These are phyloP conservation scores for Perithous albicinctus DNA, from an alignment of 2,888 invertebrate genomes.

Conservation along the genomic window DNA sequence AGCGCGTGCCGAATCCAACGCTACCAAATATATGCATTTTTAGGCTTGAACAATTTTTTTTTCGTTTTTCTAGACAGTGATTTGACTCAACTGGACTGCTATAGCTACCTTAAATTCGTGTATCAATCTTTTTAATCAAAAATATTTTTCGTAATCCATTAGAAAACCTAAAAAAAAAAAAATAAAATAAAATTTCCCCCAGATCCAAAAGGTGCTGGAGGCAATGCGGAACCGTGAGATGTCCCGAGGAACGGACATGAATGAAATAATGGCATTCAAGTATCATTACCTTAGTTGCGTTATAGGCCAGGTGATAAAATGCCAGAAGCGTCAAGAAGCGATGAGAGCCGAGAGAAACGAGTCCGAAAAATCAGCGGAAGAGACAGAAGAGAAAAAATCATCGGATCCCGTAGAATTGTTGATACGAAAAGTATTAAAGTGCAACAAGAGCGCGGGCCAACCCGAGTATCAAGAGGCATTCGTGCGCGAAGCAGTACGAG, in stretches of 20 bases:
- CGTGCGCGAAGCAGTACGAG: conserved; percentile 93
- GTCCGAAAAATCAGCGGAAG: conserved; percentile 80
- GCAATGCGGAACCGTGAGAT: conserved; percentile 94
- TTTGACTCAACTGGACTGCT: no score
- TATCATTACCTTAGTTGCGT: conserved; percentile 93
- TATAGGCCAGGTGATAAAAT: conserved; percentile 90
- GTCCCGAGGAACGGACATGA: conserved; percentile 92
- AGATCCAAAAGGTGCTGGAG: conserved; percentile 91
- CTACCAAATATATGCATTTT: no score
- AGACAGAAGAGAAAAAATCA: conserved; percentile 79
- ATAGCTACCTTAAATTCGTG: no score
- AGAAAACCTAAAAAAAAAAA: no score
- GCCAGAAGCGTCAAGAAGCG: conserved; percentile 89
- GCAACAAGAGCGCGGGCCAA: conserved; percentile 89
- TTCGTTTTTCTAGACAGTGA: no score
- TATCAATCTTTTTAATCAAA: no score
- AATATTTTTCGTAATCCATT: no score
- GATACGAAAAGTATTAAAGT: conserved; percentile 91
- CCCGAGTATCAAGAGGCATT: conserved; percentile 89
- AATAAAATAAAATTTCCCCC: no score
- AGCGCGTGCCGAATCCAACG: no score
- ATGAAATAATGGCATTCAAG: conserved; percentile 96
- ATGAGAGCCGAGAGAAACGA: conserved; percentile 83
- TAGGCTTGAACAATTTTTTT: no score
- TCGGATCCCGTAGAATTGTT: conserved; percentile 91